Percentiles rank a stretch among this genome's conserved stretches.
Evolutionary conservation across 2,888 invertebrate species (phyloP).

Genomic region (Boloria selene): DNA sequence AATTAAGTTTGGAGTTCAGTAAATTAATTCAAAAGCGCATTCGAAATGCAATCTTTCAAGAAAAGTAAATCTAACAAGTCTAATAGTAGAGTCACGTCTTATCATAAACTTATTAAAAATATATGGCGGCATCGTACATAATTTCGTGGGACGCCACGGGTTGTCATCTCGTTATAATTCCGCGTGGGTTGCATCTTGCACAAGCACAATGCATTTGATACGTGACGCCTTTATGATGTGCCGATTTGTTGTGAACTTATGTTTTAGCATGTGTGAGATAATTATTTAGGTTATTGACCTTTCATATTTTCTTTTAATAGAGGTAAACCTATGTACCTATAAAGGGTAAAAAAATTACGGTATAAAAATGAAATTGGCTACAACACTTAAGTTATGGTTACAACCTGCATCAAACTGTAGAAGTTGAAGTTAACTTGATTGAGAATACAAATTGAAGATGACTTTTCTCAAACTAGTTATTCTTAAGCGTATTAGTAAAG

Average conservation of each 20-base stretch:
- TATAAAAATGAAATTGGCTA: too few species aligned
- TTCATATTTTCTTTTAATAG: background rate
- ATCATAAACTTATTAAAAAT: conserved; percentile 28
- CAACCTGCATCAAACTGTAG: too few species aligned
- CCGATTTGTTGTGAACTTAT: conserved; percentile 50
- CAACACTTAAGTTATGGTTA: too few species aligned
- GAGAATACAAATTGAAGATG: too few species aligned
- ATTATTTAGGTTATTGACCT: background rate
- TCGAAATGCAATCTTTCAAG: too few species aligned
- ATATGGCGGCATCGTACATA: conserved; percentile 28
- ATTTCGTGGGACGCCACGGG: conserved; percentile 29
- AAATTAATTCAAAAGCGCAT: too few species aligned
- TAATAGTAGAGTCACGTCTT: conserved; percentile 18
- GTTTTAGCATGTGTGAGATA: conserved; percentile 4
- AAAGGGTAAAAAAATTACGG: too few species aligned
- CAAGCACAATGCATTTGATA: conserved; percentile 56
- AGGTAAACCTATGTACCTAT: too few species aligned
- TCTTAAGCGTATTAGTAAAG: too few species aligned
- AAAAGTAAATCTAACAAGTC: background rate
- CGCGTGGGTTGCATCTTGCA: conserved; percentile 53
- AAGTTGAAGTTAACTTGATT: too few species aligned
- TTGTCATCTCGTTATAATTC: conserved; percentile 48
- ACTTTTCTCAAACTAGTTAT: too few species aligned
- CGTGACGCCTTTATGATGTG: conserved; percentile 58
- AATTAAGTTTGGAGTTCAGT: too few species aligned